These are phyloP conservation scores for Upupa epops DNA, from an alignment of 2,113 vertebrate genomes.

Conservation along the genomic window DNA sequence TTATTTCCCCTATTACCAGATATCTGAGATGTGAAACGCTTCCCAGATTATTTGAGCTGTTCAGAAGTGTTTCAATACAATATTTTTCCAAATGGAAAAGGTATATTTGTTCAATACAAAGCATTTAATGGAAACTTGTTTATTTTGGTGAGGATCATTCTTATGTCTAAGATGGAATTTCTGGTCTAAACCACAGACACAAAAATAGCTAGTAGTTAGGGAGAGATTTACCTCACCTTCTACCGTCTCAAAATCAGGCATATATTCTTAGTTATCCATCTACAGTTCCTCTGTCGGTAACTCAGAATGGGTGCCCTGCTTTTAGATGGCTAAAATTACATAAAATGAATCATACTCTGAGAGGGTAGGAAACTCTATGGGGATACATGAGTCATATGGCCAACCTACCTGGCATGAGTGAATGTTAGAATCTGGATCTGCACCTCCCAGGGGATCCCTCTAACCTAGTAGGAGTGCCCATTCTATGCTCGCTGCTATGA, in stretches of 20 bases:
- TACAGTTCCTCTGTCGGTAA: slow-evolving; percentile 37
- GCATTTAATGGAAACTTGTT: not conserved
- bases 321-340: slow-evolving; percentile 44
- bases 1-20: not conserved
- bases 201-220: not conserved
- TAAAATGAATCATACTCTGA: slow-evolving; percentile 13
- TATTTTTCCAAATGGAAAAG: slow-evolving; percentile 8
- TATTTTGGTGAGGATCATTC: slow-evolving; percentile 5
- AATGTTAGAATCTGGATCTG: not conserved
- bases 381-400: slow-evolving; percentile 29
- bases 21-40: not conserved
- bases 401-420: not conserved
- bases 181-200: slow-evolving; percentile 35
- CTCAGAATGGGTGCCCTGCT: slow-evolving; percentile 23
- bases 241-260: not conserved
- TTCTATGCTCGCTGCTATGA: not conserved
- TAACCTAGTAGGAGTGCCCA: not conserved
- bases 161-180: not conserved
- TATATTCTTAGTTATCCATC: slow-evolving; percentile 27
- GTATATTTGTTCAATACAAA: not conserved
- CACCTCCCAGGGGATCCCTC: not conserved
- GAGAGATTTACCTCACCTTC: slow-evolving; percentile 52
- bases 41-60: not conserved
- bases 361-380: not conserved
- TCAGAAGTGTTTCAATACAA: not conserved